A percentile compares a stretch with the other conserved stretches of the same genome.
Conservation (phyloP, 2,797 vertebrate species). For the Syndactyla subalaris region DNA sequence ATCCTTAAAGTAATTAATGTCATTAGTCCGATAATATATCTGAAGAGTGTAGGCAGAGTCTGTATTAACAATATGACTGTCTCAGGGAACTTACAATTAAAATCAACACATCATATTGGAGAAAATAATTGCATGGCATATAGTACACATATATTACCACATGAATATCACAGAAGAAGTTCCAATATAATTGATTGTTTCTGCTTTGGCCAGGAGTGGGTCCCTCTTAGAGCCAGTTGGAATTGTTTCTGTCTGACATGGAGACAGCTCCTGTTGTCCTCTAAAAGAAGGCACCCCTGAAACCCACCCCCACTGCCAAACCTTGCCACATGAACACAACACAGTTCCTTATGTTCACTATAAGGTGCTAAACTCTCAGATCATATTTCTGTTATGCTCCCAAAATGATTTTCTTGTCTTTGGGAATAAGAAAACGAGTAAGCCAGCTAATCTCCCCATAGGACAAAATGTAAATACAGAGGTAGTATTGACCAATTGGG, state of each 20-base stretch:
- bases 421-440: not conserved
- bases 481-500: too few relatives aligned
- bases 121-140: not conserved
- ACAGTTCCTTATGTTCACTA: not conserved
- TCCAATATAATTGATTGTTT: fast-evolving
- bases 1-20: not conserved
- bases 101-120: not conserved
- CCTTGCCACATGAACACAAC: not conserved
- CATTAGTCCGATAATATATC: not conserved
- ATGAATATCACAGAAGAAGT: not conserved
- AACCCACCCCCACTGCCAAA: not conserved
- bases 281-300: not conserved
- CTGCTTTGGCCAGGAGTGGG: not conserved
- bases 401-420: not conserved
- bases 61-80: not conserved
- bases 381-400: not conserved
- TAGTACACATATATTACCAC: not conserved
- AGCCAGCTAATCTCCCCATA: fast-evolving
- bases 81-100: not conserved
- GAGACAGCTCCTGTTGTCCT: not conserved
- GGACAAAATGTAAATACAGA: too few relatives aligned
- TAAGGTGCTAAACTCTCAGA: not conserved
- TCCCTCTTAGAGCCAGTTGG: too few relatives aligned
- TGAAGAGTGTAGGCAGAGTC: not conserved
- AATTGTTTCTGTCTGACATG: fast-evolving